Conservation (phyloP, 2,888 invertebrate species). For the Orthosia gothica region DNA sequence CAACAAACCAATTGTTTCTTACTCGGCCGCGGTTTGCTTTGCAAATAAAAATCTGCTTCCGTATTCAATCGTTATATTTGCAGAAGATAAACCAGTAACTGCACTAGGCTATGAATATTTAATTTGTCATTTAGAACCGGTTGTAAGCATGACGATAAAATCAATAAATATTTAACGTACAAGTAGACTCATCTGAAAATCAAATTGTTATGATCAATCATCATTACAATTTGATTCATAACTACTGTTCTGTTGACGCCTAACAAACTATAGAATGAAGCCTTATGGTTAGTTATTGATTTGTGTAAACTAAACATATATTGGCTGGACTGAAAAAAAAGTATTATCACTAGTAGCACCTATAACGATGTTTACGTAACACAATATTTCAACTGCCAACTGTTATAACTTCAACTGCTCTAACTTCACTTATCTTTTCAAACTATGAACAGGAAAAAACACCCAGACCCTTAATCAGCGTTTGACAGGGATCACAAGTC, state of each 20-base stretch:
- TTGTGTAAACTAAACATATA: slow-evolving; percentile 1
- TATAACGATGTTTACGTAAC: background rate
- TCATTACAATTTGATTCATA: background rate
- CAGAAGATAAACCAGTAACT: slow-evolving; percentile 32
- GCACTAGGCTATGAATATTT: slow-evolving; percentile 18
- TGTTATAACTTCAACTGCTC: too few relatives aligned
- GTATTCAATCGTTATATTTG: slow-evolving; percentile 33
- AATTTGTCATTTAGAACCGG: slow-evolving; percentile 21
- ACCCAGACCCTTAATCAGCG: slow-evolving; percentile 31
- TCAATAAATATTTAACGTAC: slow-evolving; percentile 17
- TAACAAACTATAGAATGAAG: background rate
- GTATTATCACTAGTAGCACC: background rate
- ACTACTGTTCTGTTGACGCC: background rate
- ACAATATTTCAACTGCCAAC: background rate
- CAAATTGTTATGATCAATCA: background rate
- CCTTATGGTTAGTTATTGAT: slow-evolving; percentile 2
- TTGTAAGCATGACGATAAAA: slow-evolving; percentile 8
- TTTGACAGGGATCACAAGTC: slow-evolving; percentile 36
- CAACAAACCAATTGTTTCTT: slow-evolving; percentile 59
- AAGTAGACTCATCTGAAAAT: background rate
- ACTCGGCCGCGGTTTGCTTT: slow-evolving; percentile 40
- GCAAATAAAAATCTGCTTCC: slow-evolving; percentile 51
- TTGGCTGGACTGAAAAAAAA: background rate
- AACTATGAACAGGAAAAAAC: slow-evolving; percentile 46
- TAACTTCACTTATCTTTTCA: background rate